Evolutionary conservation across 2,888 invertebrate genomes (phyloP).

Genomic region (Euzetes globulus): DNA sequence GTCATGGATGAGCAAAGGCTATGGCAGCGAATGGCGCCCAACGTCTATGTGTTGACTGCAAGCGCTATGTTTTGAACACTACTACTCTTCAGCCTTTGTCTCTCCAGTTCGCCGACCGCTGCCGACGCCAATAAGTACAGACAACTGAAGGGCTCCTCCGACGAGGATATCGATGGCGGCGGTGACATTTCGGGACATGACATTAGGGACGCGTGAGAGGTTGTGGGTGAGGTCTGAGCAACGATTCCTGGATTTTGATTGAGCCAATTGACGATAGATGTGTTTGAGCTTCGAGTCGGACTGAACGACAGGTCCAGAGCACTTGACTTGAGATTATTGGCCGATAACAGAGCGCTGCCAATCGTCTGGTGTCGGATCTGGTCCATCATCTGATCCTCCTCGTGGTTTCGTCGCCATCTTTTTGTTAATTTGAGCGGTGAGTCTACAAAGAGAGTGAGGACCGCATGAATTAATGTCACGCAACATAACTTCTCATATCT

Average conservation of each 20-base stretch:
- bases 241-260: constrained; percentile 25
- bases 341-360: neutral
- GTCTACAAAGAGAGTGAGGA: constrained; percentile 17
- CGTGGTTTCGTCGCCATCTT: constrained; percentile 42
- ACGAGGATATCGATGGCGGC: constrained; percentile 36
- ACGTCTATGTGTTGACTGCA: constrained; percentile 3
- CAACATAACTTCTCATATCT: neutral
- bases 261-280: constrained; percentile 34
- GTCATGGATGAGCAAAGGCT: constrained; percentile 28
- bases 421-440: constrained; percentile 42
- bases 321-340: constrained; percentile 15
- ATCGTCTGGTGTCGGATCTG: constrained; percentile 3
- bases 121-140: constrained; percentile 41
- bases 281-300: constrained; percentile 16
- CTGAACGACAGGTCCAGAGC: constrained; percentile 27
- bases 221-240: constrained; percentile 1
- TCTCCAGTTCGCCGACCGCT: constrained; percentile 37
- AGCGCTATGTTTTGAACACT: constrained; percentile 27
- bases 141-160: constrained; percentile 39
- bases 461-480: neutral
- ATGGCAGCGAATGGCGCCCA: neutral
- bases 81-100: constrained; percentile 34
- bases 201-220: neutral
- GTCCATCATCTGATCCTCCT: constrained; percentile 39
- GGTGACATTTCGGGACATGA: neutral